Evolutionary conservation across 2,113 vertebrate species (phyloP).

Genomic region (Phalacrocorax aristotelis): DNA sequence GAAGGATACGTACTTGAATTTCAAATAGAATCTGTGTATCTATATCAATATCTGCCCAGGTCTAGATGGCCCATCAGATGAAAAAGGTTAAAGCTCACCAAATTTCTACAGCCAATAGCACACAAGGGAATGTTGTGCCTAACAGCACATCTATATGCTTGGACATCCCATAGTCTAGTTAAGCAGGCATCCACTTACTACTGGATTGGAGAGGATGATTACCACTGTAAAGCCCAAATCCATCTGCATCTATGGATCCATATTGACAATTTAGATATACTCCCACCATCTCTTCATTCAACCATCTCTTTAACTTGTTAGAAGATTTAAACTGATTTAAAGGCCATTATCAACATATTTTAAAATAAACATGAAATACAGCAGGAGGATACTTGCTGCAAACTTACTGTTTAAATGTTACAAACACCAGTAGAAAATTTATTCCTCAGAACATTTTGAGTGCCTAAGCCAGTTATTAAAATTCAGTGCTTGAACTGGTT

Average conservation of each 20-base stretch:
- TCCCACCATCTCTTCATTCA: neutral
- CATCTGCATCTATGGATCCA: neutral
- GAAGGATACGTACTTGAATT: neutral
- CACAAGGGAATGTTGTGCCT: neutral
- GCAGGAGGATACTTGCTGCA: neutral
- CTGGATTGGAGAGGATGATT: neutral
- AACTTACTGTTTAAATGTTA: neutral
- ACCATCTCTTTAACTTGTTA: neutral
- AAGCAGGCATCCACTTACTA: neutral
- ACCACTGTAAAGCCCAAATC: neutral
- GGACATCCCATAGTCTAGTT: neutral
- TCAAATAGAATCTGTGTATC: neutral
- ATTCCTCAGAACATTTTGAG: neutral
- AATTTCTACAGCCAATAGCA: neutral
- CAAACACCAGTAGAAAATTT: neutral
- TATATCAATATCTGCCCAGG: neutral
- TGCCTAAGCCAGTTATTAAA: neutral
- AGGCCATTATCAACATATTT: neutral
- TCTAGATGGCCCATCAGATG: neutral
- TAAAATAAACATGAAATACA: neutral
- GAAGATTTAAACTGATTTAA: neutral
- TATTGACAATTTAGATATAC: neutral
- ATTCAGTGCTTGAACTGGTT: neutral
- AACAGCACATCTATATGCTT: neutral
- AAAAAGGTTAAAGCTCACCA: neutral